Evolutionary conservation across 2,113 vertebrate species (phyloP).

Genomic region (Chaetodon trifascialis): DNA sequence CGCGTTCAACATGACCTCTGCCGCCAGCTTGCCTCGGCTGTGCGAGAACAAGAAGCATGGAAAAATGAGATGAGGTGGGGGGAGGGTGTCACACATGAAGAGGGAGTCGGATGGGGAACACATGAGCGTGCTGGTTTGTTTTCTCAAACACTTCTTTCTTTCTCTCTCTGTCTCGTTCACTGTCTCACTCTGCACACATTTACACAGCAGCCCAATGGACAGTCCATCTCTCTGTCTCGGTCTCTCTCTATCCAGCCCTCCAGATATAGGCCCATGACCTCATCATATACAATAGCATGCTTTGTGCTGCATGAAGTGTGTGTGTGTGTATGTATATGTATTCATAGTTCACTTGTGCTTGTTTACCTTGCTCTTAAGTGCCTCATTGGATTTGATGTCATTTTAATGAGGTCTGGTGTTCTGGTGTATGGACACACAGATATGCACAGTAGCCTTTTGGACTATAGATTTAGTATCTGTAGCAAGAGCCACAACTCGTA

Average conservation of each 20-base stretch:
- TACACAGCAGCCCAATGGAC: slow-evolving; percentile 43
- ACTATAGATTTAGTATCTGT: not conserved
- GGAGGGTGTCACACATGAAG: slow-evolving; percentile 23
- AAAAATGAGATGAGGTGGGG: slow-evolving; percentile 4
- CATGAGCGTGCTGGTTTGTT: slow-evolving; percentile 43
- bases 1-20: not conserved
- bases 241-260: slow-evolving; percentile 3
- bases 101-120: slow-evolving; percentile 20
- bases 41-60: slow-evolving; percentile 14
- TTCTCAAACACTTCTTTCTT: slow-evolving; percentile 52
- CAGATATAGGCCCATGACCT: slow-evolving; percentile 61
- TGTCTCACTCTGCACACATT: slow-evolving; percentile 58
- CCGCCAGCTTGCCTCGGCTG: not conserved
- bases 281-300: slow-evolving; percentile 63
- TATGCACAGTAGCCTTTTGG: not conserved
- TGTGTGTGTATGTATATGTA: slow-evolving; percentile 18
- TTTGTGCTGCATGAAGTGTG: slow-evolving; percentile 53
- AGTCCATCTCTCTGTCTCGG: slow-evolving; percentile 30
- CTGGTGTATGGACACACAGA: not conserved
- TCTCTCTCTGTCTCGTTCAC: not conserved
- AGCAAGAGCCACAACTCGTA: too few species aligned
- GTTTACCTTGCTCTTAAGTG: slow-evolving; percentile 51
- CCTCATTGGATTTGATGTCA: slow-evolving; percentile 22
- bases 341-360: slow-evolving; percentile 40
- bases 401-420: slow-evolving; percentile 50